Evolutionary conservation across 1,140 invertebrate species (phyloP).

Genomic region (Cyclargus thomasi): DNA sequence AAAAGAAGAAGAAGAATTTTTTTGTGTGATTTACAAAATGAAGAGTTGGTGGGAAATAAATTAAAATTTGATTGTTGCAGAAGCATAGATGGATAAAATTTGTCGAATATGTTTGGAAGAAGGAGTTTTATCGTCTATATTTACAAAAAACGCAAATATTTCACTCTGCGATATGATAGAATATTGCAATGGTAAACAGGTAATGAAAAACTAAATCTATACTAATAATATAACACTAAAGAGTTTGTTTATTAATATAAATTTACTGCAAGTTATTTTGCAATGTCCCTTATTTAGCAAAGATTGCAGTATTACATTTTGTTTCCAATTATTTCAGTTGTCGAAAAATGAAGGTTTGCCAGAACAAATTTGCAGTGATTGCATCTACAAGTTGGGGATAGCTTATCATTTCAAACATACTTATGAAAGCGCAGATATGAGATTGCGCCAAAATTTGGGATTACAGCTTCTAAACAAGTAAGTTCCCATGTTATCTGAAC

Average conservation of each 20-base stretch:
- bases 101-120: conserved; percentile 80
- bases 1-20: too few species aligned
- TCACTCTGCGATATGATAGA: conserved; percentile 79
- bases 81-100: conserved; percentile 61
- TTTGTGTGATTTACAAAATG: background rate
- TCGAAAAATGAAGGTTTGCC: conserved; percentile 79
- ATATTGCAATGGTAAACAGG: conserved; percentile 79
- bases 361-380: conserved; percentile 79
- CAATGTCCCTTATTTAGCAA: too few species aligned
- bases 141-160: conserved; percentile 78
- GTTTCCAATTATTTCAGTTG: conserved; percentile 66
- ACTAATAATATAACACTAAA: background rate
- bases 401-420: conserved; percentile 82
- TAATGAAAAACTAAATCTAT: conserved; percentile 35
- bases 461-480: conserved; percentile 48
- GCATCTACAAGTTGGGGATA: conserved; percentile 78
- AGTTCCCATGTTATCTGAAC: background rate
- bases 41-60: background rate
- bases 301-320: conserved; percentile 5
- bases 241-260: too few species aligned
- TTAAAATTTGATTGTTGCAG: background rate
- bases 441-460: conserved; percentile 78
- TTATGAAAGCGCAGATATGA: conserved; percentile 78
- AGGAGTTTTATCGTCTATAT: conserved; percentile 76
- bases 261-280: too few species aligned